These are phyloP conservation scores for Tribolium madens DNA, from an alignment of 1,140 invertebrate genomes.

Conservation along the genomic window DNA sequence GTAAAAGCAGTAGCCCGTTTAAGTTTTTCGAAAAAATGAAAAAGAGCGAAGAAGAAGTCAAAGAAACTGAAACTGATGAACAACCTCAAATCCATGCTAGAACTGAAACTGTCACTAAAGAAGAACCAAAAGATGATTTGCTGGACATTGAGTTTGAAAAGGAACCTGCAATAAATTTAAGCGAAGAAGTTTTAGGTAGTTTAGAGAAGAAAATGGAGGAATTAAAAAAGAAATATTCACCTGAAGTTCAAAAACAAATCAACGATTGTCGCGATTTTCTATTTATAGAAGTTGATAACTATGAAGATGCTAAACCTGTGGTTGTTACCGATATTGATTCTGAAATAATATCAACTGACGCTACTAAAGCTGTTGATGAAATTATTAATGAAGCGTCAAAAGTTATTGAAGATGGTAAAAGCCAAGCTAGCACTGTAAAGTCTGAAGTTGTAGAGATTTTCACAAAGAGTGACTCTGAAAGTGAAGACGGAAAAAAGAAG, in stretches of 20 bases:
- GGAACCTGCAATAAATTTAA: slow-evolving; percentile 1
- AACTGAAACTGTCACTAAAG: slow-evolving; percentile 16
- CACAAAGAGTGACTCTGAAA: background rate
- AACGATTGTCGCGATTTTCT: slow-evolving; percentile 36
- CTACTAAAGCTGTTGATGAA: background rate
- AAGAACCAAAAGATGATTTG: slow-evolving; percentile 23
- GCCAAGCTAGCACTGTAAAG: background rate
- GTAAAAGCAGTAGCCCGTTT: slow-evolving; percentile 18
- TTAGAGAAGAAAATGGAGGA: slow-evolving; percentile 34
- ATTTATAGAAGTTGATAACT: slow-evolving; percentile 41
- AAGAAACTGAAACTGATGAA: background rate
- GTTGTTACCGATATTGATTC: slow-evolving; percentile 38
- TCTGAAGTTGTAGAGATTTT: background rate
- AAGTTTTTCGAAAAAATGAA: slow-evolving; percentile 42
- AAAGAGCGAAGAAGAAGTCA: slow-evolving; percentile 43
- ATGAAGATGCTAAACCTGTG: slow-evolving; percentile 10
- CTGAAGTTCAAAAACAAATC: slow-evolving; percentile 8
- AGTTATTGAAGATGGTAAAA: background rate
- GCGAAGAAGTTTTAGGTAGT: slow-evolving; percentile 33
- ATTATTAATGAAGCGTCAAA: slow-evolving; percentile 1
- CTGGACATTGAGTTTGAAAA: background rate
- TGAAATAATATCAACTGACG: background rate
- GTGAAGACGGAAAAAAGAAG: background rate
- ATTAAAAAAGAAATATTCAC: background rate
- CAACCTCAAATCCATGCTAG: background rate